Evolutionary conservation across 2,888 invertebrate genomes (phyloP).

Genomic region (Liopterus haemorrhoidalis): DNA sequence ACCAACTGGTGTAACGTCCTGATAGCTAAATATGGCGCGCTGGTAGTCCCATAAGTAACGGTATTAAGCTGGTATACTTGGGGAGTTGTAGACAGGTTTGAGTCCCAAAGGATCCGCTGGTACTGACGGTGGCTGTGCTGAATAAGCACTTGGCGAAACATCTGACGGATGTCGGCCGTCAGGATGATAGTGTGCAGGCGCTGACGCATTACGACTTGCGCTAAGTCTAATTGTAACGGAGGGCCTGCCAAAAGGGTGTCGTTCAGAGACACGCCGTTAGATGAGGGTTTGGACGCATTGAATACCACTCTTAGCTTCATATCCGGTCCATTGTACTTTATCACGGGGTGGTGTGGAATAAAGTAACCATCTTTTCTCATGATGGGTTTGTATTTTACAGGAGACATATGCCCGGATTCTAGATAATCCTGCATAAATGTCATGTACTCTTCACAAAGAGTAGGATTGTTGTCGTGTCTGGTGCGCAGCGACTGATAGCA

Average conservation of each 20-base stretch:
- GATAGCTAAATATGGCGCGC: conserved; percentile 27
- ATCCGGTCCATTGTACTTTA: conserved; percentile 14
- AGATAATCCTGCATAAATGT: conserved; percentile 25
- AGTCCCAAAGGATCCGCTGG: conserved; percentile 27
- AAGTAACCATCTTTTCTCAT: conserved; percentile 19
- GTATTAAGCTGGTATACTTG: conserved; percentile 25
- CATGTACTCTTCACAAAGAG: too few species aligned
- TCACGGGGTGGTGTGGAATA: conserved; percentile 29
- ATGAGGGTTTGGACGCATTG: conserved; percentile 25
- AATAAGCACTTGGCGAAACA: conserved; percentile 30
- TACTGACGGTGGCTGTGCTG: too few species aligned
- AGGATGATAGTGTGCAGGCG: conserved; percentile 27
- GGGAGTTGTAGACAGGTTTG: conserved; percentile 14
- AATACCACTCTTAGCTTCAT: conserved; percentile 27
- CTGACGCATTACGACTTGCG: conserved; percentile 30
- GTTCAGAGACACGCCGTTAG: conserved; percentile 19
- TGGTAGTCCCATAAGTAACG: conserved; percentile 29
- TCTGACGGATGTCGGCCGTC: conserved; percentile 31
- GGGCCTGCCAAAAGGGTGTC: conserved; percentile 24
- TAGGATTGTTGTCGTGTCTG: too few species aligned
- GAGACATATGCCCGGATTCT: conserved; percentile 23
- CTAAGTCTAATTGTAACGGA: conserved; percentile 27
- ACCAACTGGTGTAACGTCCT: conserved; percentile 24
- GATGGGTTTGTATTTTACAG: too few species aligned
- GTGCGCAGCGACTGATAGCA: too few species aligned